Evolutionary conservation across 1,140 invertebrate genomes (phyloP).

Genomic region (Pantala flavescens): DNA sequence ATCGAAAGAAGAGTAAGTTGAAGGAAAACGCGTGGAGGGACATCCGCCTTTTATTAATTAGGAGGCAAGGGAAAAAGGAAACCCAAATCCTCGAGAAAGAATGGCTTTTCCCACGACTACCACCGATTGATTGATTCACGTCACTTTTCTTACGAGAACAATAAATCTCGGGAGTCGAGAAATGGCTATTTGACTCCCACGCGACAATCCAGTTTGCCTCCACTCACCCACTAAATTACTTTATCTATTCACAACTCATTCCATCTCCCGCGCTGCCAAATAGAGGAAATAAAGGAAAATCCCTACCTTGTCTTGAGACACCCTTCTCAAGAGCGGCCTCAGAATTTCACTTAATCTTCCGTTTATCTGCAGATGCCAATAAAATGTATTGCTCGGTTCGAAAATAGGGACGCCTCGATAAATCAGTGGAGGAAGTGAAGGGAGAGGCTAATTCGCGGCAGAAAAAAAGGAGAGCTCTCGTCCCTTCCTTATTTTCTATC

Average conservation of each 20-base stretch:
- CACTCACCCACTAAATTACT: slow-evolving; percentile 16
- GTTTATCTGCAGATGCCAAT: slow-evolving; percentile 20
- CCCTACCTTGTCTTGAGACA: neutral
- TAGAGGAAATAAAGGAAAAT: neutral
- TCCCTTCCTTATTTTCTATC: slow-evolving; percentile 1
- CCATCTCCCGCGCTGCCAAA: neutral
- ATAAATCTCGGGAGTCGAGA: slow-evolving; percentile 18
- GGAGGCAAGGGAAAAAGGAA: no score
- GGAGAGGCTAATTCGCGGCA: neutral
- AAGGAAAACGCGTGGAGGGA: no score
- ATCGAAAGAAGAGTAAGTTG: no score
- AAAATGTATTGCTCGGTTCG: slow-evolving; percentile 19
- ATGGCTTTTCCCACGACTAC: no score
- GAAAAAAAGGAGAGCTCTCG: slow-evolving; percentile 15
- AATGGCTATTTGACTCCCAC: slow-evolving; percentile 3
- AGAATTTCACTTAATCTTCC: slow-evolving; percentile 20
- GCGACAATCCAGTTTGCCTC: neutral
- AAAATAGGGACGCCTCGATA: neutral
- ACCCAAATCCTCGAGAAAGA: no score
- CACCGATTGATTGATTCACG: slow-evolving; percentile 17
- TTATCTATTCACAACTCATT: slow-evolving; percentile 17
- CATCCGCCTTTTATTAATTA: no score
- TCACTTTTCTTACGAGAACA: slow-evolving; percentile 17
- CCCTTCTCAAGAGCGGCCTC: neutral
- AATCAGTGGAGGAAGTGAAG: slow-evolving; percentile 15